Conservation (phyloP, 2,797 vertebrate species). For the Helostoma temminkii region DNA sequence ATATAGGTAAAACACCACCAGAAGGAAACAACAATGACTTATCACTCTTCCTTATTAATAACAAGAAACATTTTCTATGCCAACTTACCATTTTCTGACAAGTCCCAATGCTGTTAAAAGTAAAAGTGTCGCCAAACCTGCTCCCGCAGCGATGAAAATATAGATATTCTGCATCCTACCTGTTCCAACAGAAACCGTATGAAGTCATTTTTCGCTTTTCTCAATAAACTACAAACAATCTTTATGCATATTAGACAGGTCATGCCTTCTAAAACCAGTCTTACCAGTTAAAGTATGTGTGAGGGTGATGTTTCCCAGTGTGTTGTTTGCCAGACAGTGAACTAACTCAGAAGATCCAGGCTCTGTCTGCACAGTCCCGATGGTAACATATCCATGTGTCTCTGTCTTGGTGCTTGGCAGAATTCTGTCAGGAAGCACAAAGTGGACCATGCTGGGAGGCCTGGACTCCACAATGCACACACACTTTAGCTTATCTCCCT, state of each 20-base stretch:
- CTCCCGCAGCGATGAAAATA: conserved; percentile 40
- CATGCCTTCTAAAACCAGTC: neutral
- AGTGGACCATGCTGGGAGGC: conserved; percentile 65
- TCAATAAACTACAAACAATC: neutral
- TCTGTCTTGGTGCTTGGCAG: conserved; percentile 45
- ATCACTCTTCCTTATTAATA: too few species aligned
- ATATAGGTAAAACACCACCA: neutral
- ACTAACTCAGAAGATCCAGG: conserved; percentile 44
- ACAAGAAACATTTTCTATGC: neutral
- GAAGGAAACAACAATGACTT: too few species aligned
- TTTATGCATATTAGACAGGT: neutral
- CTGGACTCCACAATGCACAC: conserved; percentile 74
- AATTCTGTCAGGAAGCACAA: conserved; percentile 54
- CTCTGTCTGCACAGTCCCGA: conserved; percentile 42
- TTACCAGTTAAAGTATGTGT: conserved; percentile 61
- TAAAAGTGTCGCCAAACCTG: conserved; percentile 43
- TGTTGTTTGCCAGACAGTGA: conserved; percentile 76
- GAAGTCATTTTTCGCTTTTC: neutral
- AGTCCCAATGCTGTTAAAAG: conserved; percentile 43
- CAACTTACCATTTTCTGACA: conserved; percentile 68
- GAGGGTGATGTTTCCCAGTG: conserved; percentile 46
- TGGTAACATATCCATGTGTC: conserved; percentile 48
- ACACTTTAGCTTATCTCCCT: conserved; percentile 54
- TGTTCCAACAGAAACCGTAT: conserved; percentile 54
- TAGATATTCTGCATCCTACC: conserved; percentile 41